phyloP scores from a whole-genome alignment of 2,797 vertebrate species.

The Gallinago solitaria region DNA sequence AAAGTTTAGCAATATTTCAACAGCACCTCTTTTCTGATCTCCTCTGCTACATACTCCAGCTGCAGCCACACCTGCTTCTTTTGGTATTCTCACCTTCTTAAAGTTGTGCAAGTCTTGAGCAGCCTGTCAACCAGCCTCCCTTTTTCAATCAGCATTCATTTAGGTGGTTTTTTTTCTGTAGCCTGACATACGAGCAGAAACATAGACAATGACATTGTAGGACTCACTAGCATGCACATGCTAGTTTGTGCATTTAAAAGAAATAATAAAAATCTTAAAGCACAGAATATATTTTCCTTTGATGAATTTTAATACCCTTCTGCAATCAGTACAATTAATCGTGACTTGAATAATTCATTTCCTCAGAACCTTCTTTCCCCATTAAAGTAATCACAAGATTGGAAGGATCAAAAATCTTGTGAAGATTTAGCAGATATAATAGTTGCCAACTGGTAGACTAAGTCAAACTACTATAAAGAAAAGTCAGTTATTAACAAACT shows the following conservation, averaged over 20 bases:
- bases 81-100: not conserved
- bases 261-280: not conserved
- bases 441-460: not conserved
- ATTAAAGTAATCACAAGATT: constrained; percentile 30
- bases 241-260: not conserved
- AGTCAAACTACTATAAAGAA: not conserved
- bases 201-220: not conserved
- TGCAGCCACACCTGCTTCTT: not conserved
- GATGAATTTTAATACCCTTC: constrained; percentile 46
- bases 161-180: not conserved
- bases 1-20: not conserved
- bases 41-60: not conserved
- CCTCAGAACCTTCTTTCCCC: constrained; percentile 6
- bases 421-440: not conserved
- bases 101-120: not conserved
- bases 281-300: not conserved
- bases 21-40: not conserved
- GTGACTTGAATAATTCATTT: constrained; percentile 41
- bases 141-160: not conserved
- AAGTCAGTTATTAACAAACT: not conserved
- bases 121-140: not conserved
- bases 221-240: not conserved
- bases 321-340: constrained; percentile 52
- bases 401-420: constrained; percentile 23
- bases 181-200: not conserved